Percentiles rank a stretch among this genome's conserved stretches.
Conservation (phyloP, 2,797 vertebrate genomes). For the Muraenolepis orangiensis region DNA sequence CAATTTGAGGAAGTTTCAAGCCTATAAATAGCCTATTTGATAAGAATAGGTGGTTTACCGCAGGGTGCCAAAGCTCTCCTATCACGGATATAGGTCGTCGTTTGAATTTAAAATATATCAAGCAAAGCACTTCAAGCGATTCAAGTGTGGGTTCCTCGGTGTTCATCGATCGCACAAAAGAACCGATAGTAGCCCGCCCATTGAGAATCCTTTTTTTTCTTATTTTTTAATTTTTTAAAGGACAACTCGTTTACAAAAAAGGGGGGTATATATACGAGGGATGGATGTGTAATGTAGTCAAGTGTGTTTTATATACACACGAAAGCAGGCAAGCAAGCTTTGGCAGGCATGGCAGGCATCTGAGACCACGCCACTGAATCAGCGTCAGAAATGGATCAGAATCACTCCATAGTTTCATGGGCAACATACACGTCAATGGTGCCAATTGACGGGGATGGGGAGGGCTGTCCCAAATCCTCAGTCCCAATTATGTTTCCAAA, state of each 20-base stretch:
- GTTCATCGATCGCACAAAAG: constrained; percentile 35
- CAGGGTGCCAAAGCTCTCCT: not conserved
- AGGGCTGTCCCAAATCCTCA: not conserved
- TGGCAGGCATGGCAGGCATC: too few relatives aligned
- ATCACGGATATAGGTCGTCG: constrained; percentile 7
- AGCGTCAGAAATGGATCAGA: not conserved
- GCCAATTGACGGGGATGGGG: not conserved
- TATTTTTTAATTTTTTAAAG: constrained; percentile 3
- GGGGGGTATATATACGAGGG: constrained; percentile 16
- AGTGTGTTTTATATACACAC: constrained; percentile 22
- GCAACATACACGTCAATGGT: not conserved
- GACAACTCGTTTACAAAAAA: constrained; percentile 22
- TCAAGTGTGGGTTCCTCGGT: constrained; percentile 37
- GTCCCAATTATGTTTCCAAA: too few relatives aligned
- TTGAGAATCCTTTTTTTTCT: too few relatives aligned
- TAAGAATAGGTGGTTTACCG: not conserved
- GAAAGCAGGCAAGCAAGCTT: not conserved
- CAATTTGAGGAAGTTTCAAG: not conserved
- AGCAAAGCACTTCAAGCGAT: constrained; percentile 24
- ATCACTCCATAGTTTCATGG: not conserved
- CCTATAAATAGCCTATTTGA: not conserved
- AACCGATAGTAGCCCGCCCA: not conserved
- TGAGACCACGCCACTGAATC: not conserved
- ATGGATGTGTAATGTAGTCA: constrained; percentile 36
- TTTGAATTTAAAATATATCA: constrained; percentile 45